A percentile compares a stretch with the other conserved stretches of the same genome.
phyloP scores from a whole-genome alignment of 2,797 vertebrate genomes.

The Gadopsis bispinosus region DNA sequence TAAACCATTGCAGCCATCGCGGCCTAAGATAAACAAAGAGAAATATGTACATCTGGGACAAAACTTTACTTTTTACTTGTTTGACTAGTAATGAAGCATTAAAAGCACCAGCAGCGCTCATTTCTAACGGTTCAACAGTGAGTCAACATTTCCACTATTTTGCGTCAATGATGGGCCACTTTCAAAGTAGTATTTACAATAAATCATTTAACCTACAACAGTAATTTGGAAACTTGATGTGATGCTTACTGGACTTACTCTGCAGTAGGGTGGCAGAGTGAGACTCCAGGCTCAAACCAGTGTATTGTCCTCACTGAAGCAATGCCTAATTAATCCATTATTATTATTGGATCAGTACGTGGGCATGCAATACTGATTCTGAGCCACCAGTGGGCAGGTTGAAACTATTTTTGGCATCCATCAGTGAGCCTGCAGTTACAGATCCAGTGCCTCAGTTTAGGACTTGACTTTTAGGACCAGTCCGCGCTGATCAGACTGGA shows the following conservation, averaged over 20 bases:
- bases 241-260: constrained; percentile 19
- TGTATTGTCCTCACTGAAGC: constrained; percentile 1
- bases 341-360: constrained; percentile 23
- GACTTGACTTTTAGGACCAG: background rate
- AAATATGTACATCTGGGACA: constrained; percentile 48
- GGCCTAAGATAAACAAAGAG: constrained; percentile 31
- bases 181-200: constrained; percentile 35
- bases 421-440: constrained; percentile 16
- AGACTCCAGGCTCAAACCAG: background rate
- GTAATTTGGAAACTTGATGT: constrained; percentile 47
- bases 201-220: constrained; percentile 38
- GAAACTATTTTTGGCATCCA: constrained; percentile 52
- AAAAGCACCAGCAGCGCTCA: constrained; percentile 43
- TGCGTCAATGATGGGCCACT: constrained; percentile 20
- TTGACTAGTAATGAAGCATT: constrained; percentile 55
- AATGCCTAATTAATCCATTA: constrained; percentile 16
- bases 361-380: constrained; percentile 55
- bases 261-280: constrained; percentile 16
- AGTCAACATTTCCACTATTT: constrained; percentile 64
- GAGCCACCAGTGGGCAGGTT: constrained; percentile 79
- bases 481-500: constrained; percentile 7
- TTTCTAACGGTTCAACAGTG: constrained; percentile 26
- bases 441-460: constrained; percentile 1
- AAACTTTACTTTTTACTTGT: constrained; percentile 52
- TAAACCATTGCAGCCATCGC: constrained; percentile 5